phyloP scores from a whole-genome alignment of 2,888 invertebrate genomes.

The Apodemia mormo region DNA sequence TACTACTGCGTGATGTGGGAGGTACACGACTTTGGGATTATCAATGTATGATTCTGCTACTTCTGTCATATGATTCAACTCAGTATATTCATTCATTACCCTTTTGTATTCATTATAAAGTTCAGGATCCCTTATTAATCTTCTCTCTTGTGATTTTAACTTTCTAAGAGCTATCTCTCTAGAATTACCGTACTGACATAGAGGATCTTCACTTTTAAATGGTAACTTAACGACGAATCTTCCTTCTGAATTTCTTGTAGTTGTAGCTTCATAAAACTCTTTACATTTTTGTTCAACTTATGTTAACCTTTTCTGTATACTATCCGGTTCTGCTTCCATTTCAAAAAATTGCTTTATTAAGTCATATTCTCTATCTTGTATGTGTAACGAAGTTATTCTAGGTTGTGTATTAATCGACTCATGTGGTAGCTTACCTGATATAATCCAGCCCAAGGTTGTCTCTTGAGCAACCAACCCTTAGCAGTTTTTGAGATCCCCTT shows the following conservation, averaged over 20 bases:
- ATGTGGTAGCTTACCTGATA: not conserved
- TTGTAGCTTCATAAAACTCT: slow-evolving; percentile 33
- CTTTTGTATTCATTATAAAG: slow-evolving; percentile 30
- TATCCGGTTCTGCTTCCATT: slow-evolving; percentile 29
- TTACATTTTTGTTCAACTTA: slow-evolving; percentile 25
- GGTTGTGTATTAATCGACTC: not conserved
- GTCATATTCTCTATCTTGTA: slow-evolving; percentile 33
- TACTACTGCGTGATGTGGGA: not conserved
- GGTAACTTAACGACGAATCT: slow-evolving; percentile 23
- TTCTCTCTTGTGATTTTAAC: slow-evolving; percentile 32
- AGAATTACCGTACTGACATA: slow-evolving; percentile 31
- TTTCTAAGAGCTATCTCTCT: slow-evolving; percentile 32
- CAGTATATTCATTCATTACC: slow-evolving; percentile 32
- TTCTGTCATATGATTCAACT: slow-evolving; percentile 29
- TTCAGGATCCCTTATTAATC: slow-evolving; percentile 23
- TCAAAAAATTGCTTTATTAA: slow-evolving; percentile 34
- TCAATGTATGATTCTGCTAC: slow-evolving; percentile 20
- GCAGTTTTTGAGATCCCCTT: too few relatives aligned
- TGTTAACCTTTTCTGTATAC: slow-evolving; percentile 21
- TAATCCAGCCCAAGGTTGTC: slow-evolving; percentile 3
- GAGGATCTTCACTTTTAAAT: slow-evolving; percentile 19
- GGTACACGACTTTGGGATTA: slow-evolving; percentile 13
- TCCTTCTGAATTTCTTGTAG: slow-evolving; percentile 31
- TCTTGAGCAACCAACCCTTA: not conserved
- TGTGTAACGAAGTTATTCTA: slow-evolving; percentile 30